Evolutionary conservation across 2,888 invertebrate genomes (phyloP), one percentile per base, ranked within the genome.

Genomic region (Stegana nigrithorax): DNA sequence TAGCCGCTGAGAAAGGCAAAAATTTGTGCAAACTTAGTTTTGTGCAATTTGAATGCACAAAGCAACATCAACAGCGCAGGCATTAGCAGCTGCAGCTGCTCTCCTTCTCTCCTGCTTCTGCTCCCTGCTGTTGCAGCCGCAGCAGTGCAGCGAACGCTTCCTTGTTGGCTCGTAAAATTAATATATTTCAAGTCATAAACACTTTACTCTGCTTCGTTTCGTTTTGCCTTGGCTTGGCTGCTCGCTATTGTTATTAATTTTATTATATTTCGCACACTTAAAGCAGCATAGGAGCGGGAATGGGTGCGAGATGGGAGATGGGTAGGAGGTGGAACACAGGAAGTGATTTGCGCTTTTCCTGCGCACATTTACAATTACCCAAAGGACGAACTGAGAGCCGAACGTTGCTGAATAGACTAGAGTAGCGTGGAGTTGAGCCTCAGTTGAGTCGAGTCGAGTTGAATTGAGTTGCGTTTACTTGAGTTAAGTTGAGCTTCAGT

Each of bases 331-430:
- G 47, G 14, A n/a, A 47, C n/a, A 17, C 29, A 17, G 51, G 51
- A 53, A 53, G 51, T 53, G 51, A 53, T 53, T 53, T 53, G 51
- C 51, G 51, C 51, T 53, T 53, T 53, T 53, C 51, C 51, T 53
- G 21, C 14, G 17, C 6, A 42, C 47, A 47, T 25, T 47, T 47
- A 25, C 25, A 21, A 47, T 47, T 47, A 47, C 47, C 47, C 21
- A 25, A 47, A 23, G 47, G 47, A 47, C 25, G 21, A 10, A 47
- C 47, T 47, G 21, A n/a, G 47, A 17, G 47, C 14, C n/a, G 36
- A n/a, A 36, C n/a, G 36, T n/a, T n/a, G n/a, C n/a, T n/a, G n/a
- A n/a, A n/a, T n/a, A n/a, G n/a, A n/a, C n/a, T n/a, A n/a, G n/a
- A n/a, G n/a, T n/a, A n/a, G n/a, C n/a, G n/a, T n/a, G n/a, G n/a